Evolutionary conservation across 2,113 vertebrate species (phyloP).

Genomic region (Crocuta crocuta): DNA sequence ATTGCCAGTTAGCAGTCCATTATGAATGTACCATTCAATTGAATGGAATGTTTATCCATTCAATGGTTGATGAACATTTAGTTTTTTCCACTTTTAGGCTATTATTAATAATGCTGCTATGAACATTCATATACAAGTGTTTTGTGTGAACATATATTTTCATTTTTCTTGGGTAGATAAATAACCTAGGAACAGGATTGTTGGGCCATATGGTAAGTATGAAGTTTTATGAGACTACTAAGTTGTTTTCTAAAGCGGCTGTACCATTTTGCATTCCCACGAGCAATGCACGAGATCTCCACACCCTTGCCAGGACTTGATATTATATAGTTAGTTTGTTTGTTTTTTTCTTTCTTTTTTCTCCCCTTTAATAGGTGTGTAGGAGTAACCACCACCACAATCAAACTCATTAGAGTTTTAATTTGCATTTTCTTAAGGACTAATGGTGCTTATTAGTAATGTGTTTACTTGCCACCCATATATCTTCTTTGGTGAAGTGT

Average conservation of each 20-base stretch:
- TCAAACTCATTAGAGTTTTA: not conserved
- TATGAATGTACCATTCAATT: not conserved
- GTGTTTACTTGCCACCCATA: constrained; percentile 28
- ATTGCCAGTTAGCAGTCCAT: not conserved
- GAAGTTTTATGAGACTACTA: constrained; percentile 27
- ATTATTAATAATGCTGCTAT: constrained; percentile 10
- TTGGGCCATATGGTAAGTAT: not conserved
- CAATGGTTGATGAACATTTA: not conserved
- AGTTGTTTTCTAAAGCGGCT: constrained; percentile 28
- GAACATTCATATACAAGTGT: not conserved
- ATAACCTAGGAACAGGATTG: not conserved
- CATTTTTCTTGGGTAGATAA: constrained; percentile 32
- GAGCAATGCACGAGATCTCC: not conserved
- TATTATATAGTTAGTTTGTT: not conserved
- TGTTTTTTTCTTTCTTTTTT: not conserved
- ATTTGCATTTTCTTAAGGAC: constrained; percentile 39
- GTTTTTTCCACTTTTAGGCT: not conserved
- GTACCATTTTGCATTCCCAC: not conserved
- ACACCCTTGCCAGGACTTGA: not conserved
- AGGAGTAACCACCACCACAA: too few species aligned
- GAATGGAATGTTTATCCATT: not conserved
- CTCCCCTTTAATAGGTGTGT: not conserved
- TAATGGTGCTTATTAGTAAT: constrained; percentile 1
- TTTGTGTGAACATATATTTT: not conserved
- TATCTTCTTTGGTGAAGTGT: constrained; percentile 19